Conservation (phyloP, 1,140 invertebrate genomes). For the Mactra quadrangularis region DNA sequence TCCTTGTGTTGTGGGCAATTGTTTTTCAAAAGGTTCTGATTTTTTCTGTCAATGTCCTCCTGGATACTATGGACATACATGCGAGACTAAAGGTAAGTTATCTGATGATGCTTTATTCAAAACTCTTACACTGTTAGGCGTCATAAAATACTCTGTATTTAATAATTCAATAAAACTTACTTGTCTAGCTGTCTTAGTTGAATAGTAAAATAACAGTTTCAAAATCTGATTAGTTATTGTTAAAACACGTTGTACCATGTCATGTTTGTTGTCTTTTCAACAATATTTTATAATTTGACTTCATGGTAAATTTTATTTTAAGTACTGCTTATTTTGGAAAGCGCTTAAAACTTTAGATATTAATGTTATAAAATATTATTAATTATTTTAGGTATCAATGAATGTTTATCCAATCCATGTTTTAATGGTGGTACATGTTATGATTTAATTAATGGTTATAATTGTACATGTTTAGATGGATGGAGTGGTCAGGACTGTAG, state of each 20-base stretch:
- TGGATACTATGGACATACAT: constrained; percentile 9
- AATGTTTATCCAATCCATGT: no score
- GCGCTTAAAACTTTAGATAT: neutral
- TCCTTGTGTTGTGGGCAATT: constrained; percentile 1
- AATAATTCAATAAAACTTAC: no score
- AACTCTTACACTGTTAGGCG: no score
- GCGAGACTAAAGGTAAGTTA: neutral
- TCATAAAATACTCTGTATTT: no score
- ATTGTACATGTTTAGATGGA: neutral
- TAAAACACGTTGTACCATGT: no score
- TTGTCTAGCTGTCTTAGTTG: no score
- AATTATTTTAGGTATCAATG: neutral
- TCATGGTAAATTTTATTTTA: neutral
- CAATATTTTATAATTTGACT: neutral
- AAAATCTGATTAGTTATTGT: no score
- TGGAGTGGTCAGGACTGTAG: neutral
- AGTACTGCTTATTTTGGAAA: neutral
- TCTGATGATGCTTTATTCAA: no score
- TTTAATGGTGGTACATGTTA: neutral
- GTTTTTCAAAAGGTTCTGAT: constrained; percentile 11
- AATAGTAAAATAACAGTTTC: no score
- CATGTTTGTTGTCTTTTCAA: no score
- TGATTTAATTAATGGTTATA: neutral
- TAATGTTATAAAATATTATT: neutral
- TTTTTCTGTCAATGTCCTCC: neutral